Evolutionary conservation across 2,888 invertebrate genomes (phyloP).

Genomic region (Pammene aurita): DNA sequence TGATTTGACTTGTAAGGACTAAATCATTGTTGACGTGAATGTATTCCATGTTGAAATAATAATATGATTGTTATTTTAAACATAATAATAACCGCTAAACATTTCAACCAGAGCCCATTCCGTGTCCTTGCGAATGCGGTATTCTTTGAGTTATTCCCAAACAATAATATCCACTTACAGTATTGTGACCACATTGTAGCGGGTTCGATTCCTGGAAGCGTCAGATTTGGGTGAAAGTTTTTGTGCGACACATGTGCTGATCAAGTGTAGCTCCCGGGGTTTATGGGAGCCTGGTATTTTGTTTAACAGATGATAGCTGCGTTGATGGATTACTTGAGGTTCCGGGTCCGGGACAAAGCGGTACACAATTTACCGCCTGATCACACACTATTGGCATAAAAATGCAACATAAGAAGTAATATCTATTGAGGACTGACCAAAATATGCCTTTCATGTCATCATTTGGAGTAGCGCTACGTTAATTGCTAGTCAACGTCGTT

Average conservation of each 20-base stretch:
- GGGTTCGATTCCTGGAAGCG: slow-evolving; percentile 59
- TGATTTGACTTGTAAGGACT: not conserved
- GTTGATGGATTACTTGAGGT: not conserved
- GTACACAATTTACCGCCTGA: too few relatives aligned
- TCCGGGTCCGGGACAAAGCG: too few relatives aligned
- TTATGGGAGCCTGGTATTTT: slow-evolving; percentile 31
- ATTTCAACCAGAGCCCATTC: slow-evolving; percentile 13
- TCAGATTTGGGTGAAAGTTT: slow-evolving; percentile 61
- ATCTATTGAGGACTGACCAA: too few relatives aligned
- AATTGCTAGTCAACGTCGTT: too few relatives aligned
- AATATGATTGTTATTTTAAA: slow-evolving; percentile 14
- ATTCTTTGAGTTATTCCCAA: slow-evolving; percentile 31
- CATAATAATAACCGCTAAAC: not conserved
- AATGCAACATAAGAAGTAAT: too few relatives aligned
- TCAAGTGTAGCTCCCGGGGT: slow-evolving; percentile 30
- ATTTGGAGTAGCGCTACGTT: too few relatives aligned
- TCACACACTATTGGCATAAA: too few relatives aligned
- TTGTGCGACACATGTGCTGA: slow-evolving; percentile 45
- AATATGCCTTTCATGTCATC: too few relatives aligned
- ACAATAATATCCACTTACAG: slow-evolving; percentile 36
- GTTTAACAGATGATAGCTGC: slow-evolving; percentile 16
- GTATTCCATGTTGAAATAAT: not conserved
- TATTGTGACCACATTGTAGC: slow-evolving; percentile 46
- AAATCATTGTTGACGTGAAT: not conserved
- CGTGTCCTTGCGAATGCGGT: slow-evolving; percentile 13